A percentile compares a stretch with the other conserved stretches of the same genome.
Evolutionary conservation across 2,113 vertebrate genomes (phyloP).

Genomic region (Callionymus lyra): DNA sequence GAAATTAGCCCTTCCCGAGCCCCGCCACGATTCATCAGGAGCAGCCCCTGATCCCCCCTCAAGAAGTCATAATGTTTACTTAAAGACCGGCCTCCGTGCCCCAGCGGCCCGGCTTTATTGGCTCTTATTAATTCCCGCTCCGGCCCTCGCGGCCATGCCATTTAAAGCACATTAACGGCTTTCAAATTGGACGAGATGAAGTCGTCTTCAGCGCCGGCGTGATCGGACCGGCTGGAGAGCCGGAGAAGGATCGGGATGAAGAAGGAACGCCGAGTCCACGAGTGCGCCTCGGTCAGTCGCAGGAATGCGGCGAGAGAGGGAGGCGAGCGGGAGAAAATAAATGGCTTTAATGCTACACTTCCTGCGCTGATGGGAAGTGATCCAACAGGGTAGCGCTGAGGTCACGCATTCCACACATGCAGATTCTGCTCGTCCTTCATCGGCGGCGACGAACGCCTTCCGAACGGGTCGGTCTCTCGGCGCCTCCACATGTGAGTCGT

Average conservation of each 20-base stretch:
- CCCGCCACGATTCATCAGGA: slow-evolving; percentile 61
- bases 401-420: slow-evolving; percentile 48
- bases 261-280: slow-evolving; percentile 56
- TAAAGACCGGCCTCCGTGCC: slow-evolving; percentile 53
- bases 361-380: slow-evolving; percentile 51
- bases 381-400: slow-evolving; percentile 42
- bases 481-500: slow-evolving; percentile 22
- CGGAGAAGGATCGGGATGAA: slow-evolving; percentile 28
- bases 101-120: slow-evolving; percentile 57
- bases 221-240: slow-evolving; percentile 30
- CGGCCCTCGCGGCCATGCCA: slow-evolving; percentile 56
- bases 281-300: slow-evolving; percentile 39
- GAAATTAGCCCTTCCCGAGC: slow-evolving; percentile 63
- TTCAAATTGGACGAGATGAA: slow-evolving; percentile 65
- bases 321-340: slow-evolving; percentile 10
- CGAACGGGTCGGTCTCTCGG: slow-evolving; percentile 26
- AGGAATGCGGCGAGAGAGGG: slow-evolving; percentile 37
- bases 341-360: slow-evolving; percentile 51
- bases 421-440: slow-evolving; percentile 20
- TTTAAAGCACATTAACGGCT: slow-evolving; percentile 66
- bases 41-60: slow-evolving; percentile 40
- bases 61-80: slow-evolving; percentile 67
- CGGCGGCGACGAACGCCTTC: slow-evolving; percentile 8
- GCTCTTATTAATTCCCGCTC: slow-evolving; percentile 62
- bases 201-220: slow-evolving; percentile 41